Conservation (phyloP, 2,797 vertebrate species). For the Australoheros facetus region DNA sequence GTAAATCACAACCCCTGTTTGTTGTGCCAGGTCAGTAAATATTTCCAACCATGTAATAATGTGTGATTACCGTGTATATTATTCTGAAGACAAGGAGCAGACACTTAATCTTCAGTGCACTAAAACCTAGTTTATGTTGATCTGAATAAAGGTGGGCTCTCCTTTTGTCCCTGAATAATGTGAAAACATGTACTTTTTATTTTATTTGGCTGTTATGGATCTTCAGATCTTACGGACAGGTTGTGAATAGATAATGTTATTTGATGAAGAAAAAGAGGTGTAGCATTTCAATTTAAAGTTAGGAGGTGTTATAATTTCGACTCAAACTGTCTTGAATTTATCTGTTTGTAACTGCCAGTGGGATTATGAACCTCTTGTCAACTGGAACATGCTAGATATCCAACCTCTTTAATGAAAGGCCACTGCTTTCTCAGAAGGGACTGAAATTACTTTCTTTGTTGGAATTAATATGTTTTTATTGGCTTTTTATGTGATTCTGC, state of each 20-base stretch:
- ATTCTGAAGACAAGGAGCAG: background rate
- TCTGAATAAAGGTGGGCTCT: background rate
- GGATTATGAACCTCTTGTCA: background rate
- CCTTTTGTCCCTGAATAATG: background rate
- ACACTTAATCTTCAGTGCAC: background rate
- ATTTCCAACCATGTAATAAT: background rate
- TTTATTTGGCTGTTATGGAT: background rate
- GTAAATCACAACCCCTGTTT: background rate
- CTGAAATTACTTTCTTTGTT: background rate
- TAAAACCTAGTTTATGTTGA: accelerated
- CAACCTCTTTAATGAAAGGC: background rate
- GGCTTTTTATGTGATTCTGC: background rate
- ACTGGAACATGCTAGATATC: background rate
- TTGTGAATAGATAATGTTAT: too few relatives aligned
- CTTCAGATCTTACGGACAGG: background rate
- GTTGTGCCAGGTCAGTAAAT: background rate
- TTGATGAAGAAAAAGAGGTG: background rate
- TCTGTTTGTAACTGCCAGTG: background rate
- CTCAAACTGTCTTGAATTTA: background rate
- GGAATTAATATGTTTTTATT: background rate
- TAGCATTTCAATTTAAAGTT: background rate
- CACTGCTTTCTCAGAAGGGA: background rate
- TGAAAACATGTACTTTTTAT: background rate
- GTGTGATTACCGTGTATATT: background rate
- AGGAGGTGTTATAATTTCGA: too few relatives aligned